Conservation (phyloP, 2,113 vertebrate genomes). For the Malurus melanocephalus region DNA sequence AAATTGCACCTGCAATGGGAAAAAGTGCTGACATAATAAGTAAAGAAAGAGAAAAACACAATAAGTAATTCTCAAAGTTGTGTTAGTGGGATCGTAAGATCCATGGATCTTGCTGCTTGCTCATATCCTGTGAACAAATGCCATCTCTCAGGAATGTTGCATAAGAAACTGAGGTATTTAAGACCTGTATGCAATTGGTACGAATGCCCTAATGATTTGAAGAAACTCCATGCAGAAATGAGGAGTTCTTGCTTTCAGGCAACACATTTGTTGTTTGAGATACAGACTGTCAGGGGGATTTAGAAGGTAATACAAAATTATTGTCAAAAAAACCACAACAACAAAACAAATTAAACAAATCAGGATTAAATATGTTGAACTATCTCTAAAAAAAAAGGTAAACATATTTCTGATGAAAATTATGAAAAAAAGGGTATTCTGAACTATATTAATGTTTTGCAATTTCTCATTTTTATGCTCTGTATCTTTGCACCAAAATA, state of each 20-base stretch:
- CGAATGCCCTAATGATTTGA: background rate
- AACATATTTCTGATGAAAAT: background rate
- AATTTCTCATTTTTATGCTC: background rate
- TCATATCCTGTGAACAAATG: fast-evolving
- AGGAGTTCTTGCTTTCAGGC: background rate
- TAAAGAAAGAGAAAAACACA: background rate
- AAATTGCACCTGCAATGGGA: background rate
- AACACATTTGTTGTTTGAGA: background rate
- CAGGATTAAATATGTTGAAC: background rate
- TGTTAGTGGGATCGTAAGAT: background rate
- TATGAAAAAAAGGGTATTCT: background rate
- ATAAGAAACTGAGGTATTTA: background rate
- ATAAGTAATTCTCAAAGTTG: background rate
- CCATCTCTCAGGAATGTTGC: background rate
- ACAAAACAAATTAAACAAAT: background rate
- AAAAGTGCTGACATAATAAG: background rate
- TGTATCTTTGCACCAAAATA: background rate
- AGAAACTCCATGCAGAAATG: background rate
- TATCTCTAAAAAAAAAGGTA: background rate
- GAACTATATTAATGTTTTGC: background rate
- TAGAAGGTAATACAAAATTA: background rate
- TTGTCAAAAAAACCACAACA: fast-evolving
- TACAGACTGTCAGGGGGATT: background rate
- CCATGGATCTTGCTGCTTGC: fast-evolving
- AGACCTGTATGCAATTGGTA: fast-evolving